Evolutionary conservation across 2,113 vertebrate genomes (phyloP), one percentile per base, ranked within the genome.

Genomic region (Nannobrachium achirus): DNA sequence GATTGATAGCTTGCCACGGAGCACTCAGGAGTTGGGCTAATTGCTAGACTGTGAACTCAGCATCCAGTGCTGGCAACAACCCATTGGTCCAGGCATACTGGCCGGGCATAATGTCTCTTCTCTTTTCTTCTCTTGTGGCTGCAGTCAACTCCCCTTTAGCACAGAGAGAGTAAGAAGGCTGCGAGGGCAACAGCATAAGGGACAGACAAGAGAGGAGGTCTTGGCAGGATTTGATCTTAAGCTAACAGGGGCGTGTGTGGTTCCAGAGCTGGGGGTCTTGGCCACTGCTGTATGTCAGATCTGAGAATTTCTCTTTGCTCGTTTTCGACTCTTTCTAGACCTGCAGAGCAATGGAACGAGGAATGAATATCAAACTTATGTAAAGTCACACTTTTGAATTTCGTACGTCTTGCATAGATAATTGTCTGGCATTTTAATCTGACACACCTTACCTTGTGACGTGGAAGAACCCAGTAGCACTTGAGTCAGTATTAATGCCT

Each of bases 161-260:
- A 76, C 69, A 59, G 78, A 80, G 52, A 55, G 66, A 71, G 81
- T 71, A 78, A 40, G 75, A 84, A 76, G 8, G 42, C 44, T 25
- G 4, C 15, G 10, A 77, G 41, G n/a, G 51, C 56, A 33, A 63
- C 58, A 42, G 25, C 33, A 7, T 25, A 62, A 58, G 44, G 74
- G 44, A 67, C n/a, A 63, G 51, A 39, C 0, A 0, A 16, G 38
- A 51, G 50, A 64, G 41, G 67, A 63, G 56, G 59, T 71, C 42
- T 11, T 44, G 25, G 25, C 25, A 33, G 25, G 25, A 44, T 44
- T 10, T 8, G 64, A 71, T 20, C 50, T 75, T 19, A 61, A 71
- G 66, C 68, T 74, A 82, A 61, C 44, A 41, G 45, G 25, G 25
- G 25, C 25, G 25, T 33, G 25, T 33, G 25, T 33, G 25, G 58